These are phyloP conservation scores for Dolichallabes microphthalmus DNA, from an alignment of 2,113 vertebrate genomes.

Conservation along the genomic window DNA sequence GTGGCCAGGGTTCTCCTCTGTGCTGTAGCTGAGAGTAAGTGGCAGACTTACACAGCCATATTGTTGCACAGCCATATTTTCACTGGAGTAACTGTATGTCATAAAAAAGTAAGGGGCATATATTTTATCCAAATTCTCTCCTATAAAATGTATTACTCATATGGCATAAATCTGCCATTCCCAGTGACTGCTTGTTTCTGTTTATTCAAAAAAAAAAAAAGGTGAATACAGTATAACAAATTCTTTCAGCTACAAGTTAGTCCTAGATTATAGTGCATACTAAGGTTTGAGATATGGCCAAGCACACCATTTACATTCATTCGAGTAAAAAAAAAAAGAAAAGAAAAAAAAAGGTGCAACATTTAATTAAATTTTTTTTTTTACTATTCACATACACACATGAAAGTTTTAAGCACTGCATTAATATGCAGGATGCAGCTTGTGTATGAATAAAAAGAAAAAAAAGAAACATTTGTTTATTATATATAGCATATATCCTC, in stretches of 20 bases:
- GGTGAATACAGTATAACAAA: too few species aligned
- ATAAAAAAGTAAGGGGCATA: neutral
- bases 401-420: neutral
- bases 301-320: neutral
- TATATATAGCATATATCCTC: conserved; percentile 33
- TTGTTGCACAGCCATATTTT: neutral
- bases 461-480: conserved; percentile 50
- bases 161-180: neutral
- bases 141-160: neutral
- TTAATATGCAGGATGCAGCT: conserved; percentile 20
- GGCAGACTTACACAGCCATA: neutral
- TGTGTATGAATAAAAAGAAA: conserved; percentile 25
- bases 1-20: too few species aligned
- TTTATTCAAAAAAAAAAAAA: neutral
- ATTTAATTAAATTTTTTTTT: too few species aligned
- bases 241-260: neutral
- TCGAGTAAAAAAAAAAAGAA: neutral
- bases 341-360: too few species aligned
- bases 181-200: neutral
- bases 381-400: neutral
- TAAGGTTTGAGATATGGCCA: neutral
- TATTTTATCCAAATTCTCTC: neutral
- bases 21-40: too few species aligned
- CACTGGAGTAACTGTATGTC: neutral
- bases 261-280: neutral